Conservation (phyloP, 1,140 invertebrate genomes). For the Orussus abietinus region DNA sequence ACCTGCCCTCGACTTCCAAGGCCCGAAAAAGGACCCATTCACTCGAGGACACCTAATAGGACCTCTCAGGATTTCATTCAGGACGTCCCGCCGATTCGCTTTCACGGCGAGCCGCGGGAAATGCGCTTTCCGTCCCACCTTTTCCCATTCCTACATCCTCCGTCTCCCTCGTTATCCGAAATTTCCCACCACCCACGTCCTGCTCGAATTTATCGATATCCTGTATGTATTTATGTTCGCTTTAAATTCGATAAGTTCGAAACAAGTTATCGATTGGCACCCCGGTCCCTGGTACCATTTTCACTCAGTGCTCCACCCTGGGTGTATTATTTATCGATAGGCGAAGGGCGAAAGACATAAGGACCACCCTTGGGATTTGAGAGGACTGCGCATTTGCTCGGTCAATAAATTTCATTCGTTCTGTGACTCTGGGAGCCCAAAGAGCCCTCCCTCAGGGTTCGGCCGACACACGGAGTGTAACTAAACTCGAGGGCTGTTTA, state of each 20-base stretch:
- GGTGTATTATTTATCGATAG: constrained; percentile 36
- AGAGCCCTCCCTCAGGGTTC: constrained; percentile 21
- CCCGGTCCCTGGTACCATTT: constrained; percentile 27
- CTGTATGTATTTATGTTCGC: too few species aligned
- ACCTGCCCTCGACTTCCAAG: constrained; percentile 39
- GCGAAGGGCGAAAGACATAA: constrained; percentile 21
- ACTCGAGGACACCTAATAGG: constrained; percentile 43
- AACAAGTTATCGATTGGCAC: too few species aligned
- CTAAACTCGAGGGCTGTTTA: constrained; percentile 38
- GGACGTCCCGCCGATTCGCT: too few species aligned
- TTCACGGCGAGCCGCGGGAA: too few species aligned
- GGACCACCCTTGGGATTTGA: constrained; percentile 49
- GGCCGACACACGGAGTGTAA: constrained; percentile 32
- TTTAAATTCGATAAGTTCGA: too few species aligned
- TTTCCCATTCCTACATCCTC: too few species aligned
- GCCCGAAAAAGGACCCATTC: constrained; percentile 34
- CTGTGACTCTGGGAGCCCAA: constrained; percentile 44
- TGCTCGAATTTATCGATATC: too few species aligned
- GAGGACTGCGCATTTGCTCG: constrained; percentile 44
- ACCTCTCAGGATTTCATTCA: constrained; percentile 41
- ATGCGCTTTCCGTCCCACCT: too few species aligned
- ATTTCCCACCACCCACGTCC: too few species aligned
- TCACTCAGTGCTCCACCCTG: constrained; percentile 31
- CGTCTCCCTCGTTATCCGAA: too few species aligned
- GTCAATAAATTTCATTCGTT: constrained; percentile 53